Conservation (phyloP, 2,113 vertebrate species). For the Abramis brama region DNA sequence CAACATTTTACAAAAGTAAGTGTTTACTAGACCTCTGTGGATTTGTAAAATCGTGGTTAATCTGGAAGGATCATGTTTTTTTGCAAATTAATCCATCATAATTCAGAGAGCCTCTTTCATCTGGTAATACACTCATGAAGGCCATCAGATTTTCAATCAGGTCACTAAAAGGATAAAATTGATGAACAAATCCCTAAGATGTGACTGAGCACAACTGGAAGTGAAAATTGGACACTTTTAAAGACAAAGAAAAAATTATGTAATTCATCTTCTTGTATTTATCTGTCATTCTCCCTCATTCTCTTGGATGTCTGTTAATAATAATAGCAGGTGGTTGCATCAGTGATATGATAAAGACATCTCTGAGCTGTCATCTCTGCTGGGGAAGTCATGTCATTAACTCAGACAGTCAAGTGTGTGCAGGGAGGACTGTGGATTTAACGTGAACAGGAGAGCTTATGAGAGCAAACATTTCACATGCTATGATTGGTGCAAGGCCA, state of each 20-base stretch:
- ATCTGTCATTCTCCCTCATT: background rate
- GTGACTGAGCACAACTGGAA: background rate
- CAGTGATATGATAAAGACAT: slow-evolving; percentile 9
- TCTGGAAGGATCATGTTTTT: background rate
- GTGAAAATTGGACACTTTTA: background rate
- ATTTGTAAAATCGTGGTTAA: background rate
- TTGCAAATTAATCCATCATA: background rate
- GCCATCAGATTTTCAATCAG: background rate
- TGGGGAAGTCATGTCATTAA: background rate
- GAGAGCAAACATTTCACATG: background rate
- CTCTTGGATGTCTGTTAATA: background rate
- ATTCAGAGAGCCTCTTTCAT: background rate
- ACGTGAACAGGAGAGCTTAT: background rate
- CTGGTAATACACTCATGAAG: background rate
- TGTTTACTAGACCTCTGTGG: background rate
- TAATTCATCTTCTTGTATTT: background rate
- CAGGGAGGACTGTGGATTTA: background rate
- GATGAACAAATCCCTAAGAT: background rate
- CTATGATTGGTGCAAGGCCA: background rate
- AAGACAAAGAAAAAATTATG: background rate
- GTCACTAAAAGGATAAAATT: background rate
- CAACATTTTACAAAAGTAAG: background rate
- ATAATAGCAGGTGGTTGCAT: slow-evolving; percentile 1
- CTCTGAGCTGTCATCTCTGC: background rate
- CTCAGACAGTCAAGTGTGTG: background rate